These are phyloP conservation scores for Nymphalis c-album DNA, from an alignment of 2,888 invertebrate species.

Conservation along the genomic window DNA sequence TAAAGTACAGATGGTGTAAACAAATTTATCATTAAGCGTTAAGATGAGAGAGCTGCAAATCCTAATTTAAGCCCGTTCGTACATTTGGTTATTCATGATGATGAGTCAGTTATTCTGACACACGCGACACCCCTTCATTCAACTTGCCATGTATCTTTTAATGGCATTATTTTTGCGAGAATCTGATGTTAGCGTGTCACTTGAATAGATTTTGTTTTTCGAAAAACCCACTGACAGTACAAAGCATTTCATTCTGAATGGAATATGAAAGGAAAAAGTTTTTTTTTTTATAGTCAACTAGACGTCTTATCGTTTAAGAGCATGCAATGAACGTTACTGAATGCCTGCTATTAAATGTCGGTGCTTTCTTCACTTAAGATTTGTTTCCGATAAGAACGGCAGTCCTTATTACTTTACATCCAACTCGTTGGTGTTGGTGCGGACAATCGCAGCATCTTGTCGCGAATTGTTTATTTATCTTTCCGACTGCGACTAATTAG, in stretches of 20 bases:
- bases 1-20: slow-evolving; percentile 20
- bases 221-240: neutral
- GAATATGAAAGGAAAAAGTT: slow-evolving; percentile 2
- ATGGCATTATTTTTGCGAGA: slow-evolving; percentile 37
- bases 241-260: neutral
- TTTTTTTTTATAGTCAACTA: slow-evolving; percentile 12
- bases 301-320: slow-evolving; percentile 29
- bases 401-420: slow-evolving; percentile 12
- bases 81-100: slow-evolving; percentile 40
- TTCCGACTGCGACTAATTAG: slow-evolving; percentile 72
- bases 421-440: slow-evolving; percentile 28
- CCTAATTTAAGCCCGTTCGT: slow-evolving; percentile 33
- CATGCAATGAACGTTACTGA: slow-evolving; percentile 28
- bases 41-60: slow-evolving; percentile 41
- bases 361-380: slow-evolving; percentile 36
- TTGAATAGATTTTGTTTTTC: neutral
- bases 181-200: slow-evolving; percentile 26
- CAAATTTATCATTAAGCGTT: slow-evolving; percentile 30
- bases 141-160: slow-evolving; percentile 38
- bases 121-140: slow-evolving; percentile 41
- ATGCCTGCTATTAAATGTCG: slow-evolving; percentile 33
- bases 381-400: slow-evolving; percentile 29
- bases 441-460: slow-evolving; percentile 46
- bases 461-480: slow-evolving; percentile 63
- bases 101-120: slow-evolving; percentile 41